These are phyloP conservation scores for Calypte anna DNA, from an alignment of 2,113 vertebrate genomes.

Conservation along the genomic window DNA sequence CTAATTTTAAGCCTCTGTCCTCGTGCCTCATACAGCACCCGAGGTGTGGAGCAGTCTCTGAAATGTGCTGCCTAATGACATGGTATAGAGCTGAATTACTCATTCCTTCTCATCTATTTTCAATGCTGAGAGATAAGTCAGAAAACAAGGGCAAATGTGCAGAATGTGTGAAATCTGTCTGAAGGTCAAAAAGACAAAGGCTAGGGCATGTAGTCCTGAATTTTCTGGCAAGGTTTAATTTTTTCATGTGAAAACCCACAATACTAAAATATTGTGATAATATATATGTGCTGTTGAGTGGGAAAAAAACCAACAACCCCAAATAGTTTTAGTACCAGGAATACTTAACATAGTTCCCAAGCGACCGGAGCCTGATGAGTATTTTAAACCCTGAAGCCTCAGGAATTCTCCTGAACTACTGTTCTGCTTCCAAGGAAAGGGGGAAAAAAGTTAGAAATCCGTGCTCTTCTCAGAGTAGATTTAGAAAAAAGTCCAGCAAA, in stretches of 20 bases:
- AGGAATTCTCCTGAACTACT: constrained; percentile 39
- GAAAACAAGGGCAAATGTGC: constrained; percentile 12
- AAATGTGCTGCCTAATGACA: constrained; percentile 30
- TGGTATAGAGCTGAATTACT: background rate
- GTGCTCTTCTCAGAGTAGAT: background rate
- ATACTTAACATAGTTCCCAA: constrained; percentile 70
- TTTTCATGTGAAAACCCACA: background rate
- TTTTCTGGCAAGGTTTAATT: constrained; percentile 16
- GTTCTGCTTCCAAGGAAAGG: background rate
- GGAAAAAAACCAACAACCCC: background rate
- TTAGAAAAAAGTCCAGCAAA: background rate
- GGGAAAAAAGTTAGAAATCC: background rate
- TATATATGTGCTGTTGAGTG: background rate
- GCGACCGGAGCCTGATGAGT: background rate
- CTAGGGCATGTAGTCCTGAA: background rate
- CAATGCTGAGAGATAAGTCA: constrained; percentile 23
- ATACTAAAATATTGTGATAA: constrained; percentile 14
- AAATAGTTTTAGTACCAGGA: constrained; percentile 46
- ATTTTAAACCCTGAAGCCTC: constrained; percentile 53
- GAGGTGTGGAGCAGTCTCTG: background rate
- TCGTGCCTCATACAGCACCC: background rate
- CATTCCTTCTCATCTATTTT: constrained; percentile 17
- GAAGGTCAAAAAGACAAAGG: constrained; percentile 24
- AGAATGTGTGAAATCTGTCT: constrained; percentile 13
- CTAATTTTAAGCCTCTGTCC: constrained; percentile 42